These are phyloP conservation scores for Zophobas morio DNA, from an alignment of 1,140 invertebrate species.

Conservation along the genomic window DNA sequence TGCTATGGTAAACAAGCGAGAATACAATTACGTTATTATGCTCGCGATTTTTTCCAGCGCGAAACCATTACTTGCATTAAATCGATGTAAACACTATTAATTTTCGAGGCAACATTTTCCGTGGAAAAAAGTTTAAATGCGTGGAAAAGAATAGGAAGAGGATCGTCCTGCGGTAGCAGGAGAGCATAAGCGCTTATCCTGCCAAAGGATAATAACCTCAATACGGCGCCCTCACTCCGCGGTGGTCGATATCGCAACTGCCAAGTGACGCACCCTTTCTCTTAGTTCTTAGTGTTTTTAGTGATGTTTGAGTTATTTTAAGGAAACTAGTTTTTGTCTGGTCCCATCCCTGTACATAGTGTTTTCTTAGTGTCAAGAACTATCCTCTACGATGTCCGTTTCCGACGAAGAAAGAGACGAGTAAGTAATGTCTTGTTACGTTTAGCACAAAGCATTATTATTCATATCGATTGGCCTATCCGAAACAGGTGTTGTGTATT, in stretches of 20 bases:
- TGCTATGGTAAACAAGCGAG: conserved; percentile 25
- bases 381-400: conserved; percentile 62
- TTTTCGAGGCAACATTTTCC: neutral
- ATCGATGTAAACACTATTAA: conserved; percentile 15
- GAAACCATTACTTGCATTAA: conserved; percentile 29
- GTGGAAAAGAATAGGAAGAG: conserved; percentile 18
- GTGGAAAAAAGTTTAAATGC: neutral
- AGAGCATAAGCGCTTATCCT: conserved; percentile 32
- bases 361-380: conserved; percentile 27
- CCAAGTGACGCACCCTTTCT: conserved; percentile 45
- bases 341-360: conserved; percentile 25
- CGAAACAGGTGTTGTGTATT: conserved; percentile 42
- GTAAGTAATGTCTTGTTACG: conserved; percentile 65
- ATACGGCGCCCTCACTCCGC: conserved; percentile 35
- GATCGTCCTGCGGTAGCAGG: conserved; percentile 6
- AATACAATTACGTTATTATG: conserved; percentile 6
- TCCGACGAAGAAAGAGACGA: conserved; percentile 72
- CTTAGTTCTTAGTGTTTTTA: conserved; percentile 45
- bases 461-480: conserved; percentile 5
- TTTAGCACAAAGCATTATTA: neutral
- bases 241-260: conserved; percentile 45
- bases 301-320: conserved; percentile 32
- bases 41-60: conserved; percentile 9
- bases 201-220: conserved; percentile 20
- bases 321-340: conserved; percentile 21